Evolutionary conservation across 2,888 invertebrate genomes (phyloP), one percentile per base, ranked within the genome.

Genomic region (Drosophila mercatorum): DNA sequence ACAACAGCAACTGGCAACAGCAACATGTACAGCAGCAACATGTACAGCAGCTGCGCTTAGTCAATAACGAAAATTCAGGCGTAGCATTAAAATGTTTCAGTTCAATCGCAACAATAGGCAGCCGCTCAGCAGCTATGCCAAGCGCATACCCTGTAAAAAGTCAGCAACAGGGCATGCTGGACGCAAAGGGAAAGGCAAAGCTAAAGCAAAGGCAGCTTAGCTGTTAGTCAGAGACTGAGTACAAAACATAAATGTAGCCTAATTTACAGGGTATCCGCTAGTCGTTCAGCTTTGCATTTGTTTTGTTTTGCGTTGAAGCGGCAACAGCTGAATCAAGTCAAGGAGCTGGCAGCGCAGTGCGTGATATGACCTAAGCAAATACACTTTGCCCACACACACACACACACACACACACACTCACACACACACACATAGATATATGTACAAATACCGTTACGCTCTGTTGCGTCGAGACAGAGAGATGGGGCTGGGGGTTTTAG

Each of bases 391-490:
- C 51, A 62, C 49, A 55, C 68, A 52, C 64, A 59, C 60, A 69
- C 65, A 52, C 47, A 56, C 43, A 46, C 22, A 53, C 40, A 57
- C 43, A 63, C 17, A 52, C 47, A 55, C 17, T 49, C 41, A 52
- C 47, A 56, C 43, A 46, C 22, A 51, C 40, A 57, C 40, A 63
- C n/a, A 52, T 44, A 49, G 34, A 34, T 28, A 22, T 10, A 60
- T 28, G 64, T 47, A 68, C 46, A 59, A 73, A 68, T 78, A 46
- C 68, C 66, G 77, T 77, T 84, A 89, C 82, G 84, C 88, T 82
- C 82, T 85, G 90, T 82, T 85, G 90, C 88, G 88, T 73, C 72
- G 77, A 84, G 84, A 87, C 88, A 84, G 82, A 74, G 75, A 68
- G 47, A 55, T 63, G 68, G 44, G 49, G 59, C 36, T 36, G 28